Evolutionary conservation across 1,140 invertebrate genomes (phyloP), one percentile per base, ranked within the genome.

Genomic region (Trichonephila clavata): DNA sequence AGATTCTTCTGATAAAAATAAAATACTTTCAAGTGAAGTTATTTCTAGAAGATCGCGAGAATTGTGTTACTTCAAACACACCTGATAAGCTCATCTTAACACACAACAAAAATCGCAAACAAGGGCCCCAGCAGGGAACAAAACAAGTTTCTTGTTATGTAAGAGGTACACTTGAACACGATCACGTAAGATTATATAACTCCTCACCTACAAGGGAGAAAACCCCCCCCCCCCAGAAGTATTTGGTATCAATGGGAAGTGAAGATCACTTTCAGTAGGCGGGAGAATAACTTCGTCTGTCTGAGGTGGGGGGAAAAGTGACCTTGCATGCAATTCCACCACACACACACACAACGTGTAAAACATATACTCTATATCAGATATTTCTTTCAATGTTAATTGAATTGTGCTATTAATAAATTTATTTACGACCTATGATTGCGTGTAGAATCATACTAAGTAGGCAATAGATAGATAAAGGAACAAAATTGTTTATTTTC

Each of bases 121-220:
- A 7, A 65, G 8, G 14, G 68, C 14, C 14, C 10, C 21, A 16
- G 8, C n/a, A 16, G 0, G 68, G 24, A 13, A 13, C 1, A 32
- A 71, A 71, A 71, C 68, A 71, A 71, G 68, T 71, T 71, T 27
- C 24, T 27, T 14, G 14, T 71, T 71, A 71, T 24, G 68, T 71
- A 71, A 71, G 68, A 16, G 14, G 8, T 27, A 4, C n/a, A 32
- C 68, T 16, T n/a, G 24, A 71, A 71, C 13, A 71, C 27, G n/a
- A 71, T 71, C 68, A 71, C 68, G 68, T 71, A 71, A 65, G 21
- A 24, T 65, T 65, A 65, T 65, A n/a, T 10, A 65, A 65, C 43
- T 65, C 21, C 6, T 20, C 0, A 65, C 20, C n/a, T 65, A 32
- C 68, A 71, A 27, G 8, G 24, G 24, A 32, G 24, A 71, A 16